A percentile compares a stretch with the other conserved stretches of the same genome.
These are phyloP conservation scores for Bursaphelenchus okinawaensis DNA, from an alignment of 2,888 invertebrate species.

Conservation along the genomic window DNA sequence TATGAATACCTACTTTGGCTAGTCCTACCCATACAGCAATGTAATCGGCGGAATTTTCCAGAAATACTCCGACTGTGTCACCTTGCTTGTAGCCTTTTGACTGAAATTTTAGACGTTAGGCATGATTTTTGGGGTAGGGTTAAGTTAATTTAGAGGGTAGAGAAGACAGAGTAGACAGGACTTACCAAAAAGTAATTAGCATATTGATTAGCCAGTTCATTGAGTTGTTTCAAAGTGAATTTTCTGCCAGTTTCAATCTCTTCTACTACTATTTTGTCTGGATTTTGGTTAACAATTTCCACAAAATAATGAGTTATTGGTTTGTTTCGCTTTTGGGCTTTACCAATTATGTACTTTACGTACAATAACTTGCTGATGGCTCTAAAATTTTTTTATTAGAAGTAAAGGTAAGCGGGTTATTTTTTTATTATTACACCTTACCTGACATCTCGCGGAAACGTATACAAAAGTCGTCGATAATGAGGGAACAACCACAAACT, in stretches of 20 bases:
- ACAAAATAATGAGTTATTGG: conserved; percentile 50
- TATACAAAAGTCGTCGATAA: neutral
- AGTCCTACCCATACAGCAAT: conserved; percentile 88
- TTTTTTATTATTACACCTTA: neutral
- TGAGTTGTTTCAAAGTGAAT: conserved; percentile 45
- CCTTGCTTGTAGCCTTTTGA: conserved; percentile 67
- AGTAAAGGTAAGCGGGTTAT: neutral
- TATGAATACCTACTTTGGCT: conserved; percentile 67
- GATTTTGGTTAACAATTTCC: conserved; percentile 33
- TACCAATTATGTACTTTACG: conserved; percentile 23
- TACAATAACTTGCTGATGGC: neutral
- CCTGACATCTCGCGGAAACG: neutral
- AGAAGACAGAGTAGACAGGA: too few species aligned
- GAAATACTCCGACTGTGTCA: conserved; percentile 79
- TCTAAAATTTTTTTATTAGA: neutral
- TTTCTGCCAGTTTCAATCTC: conserved; percentile 44
- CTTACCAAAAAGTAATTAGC: conserved; percentile 49
- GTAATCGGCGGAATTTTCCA: conserved; percentile 87
- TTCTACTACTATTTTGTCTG: conserved; percentile 33
- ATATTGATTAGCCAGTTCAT: conserved; percentile 47
- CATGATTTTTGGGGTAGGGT: neutral
- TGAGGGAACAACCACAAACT: neutral
- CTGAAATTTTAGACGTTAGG: conserved; percentile 15
- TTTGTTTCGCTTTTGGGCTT: conserved; percentile 32
- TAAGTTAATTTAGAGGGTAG: too few species aligned